These are phyloP conservation scores for Parthenolecanium corni DNA, from an alignment of 2,888 invertebrate species.

Conservation along the genomic window DNA sequence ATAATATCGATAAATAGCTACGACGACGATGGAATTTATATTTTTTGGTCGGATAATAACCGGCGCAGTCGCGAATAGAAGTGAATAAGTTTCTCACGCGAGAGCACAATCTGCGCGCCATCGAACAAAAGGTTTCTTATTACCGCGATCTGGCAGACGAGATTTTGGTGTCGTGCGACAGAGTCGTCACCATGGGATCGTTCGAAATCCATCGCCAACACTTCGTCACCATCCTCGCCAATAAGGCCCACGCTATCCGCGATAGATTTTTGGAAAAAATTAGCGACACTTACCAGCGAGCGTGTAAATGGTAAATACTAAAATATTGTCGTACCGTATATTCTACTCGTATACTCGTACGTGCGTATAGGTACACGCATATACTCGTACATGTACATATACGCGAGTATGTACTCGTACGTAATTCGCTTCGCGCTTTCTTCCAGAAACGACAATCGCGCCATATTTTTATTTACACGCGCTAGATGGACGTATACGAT, in stretches of 20 bases:
- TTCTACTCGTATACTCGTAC: too few species aligned
- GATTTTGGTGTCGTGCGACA: constrained; percentile 45
- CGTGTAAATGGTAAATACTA: constrained; percentile 14
- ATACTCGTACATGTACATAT: too few species aligned
- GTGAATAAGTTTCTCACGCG: constrained; percentile 57
- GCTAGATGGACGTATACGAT: too few species aligned
- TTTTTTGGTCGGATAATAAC: too few species aligned
- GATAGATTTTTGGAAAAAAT: constrained; percentile 15
- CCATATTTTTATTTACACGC: too few species aligned
- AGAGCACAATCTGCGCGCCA: constrained; percentile 48
- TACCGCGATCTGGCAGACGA: constrained; percentile 43
- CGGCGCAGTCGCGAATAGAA: constrained; percentile 34
- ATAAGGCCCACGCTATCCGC: constrained; percentile 5
- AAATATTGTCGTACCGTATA: too few species aligned
- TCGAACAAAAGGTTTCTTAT: constrained; percentile 39
- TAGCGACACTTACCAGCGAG: constrained; percentile 7
- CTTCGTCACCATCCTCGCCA: constrained; percentile 15
- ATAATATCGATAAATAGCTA: too few species aligned
- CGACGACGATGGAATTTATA: too few species aligned
- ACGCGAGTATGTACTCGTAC: too few species aligned
- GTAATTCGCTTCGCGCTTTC: too few species aligned
- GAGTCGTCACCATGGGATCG: constrained; percentile 64
- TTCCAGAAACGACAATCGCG: too few species aligned
- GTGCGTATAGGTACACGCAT: too few species aligned
- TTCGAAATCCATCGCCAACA: constrained; percentile 55